Conservation (phyloP, 2,113 vertebrate species). For the Leptosomus discolor region DNA sequence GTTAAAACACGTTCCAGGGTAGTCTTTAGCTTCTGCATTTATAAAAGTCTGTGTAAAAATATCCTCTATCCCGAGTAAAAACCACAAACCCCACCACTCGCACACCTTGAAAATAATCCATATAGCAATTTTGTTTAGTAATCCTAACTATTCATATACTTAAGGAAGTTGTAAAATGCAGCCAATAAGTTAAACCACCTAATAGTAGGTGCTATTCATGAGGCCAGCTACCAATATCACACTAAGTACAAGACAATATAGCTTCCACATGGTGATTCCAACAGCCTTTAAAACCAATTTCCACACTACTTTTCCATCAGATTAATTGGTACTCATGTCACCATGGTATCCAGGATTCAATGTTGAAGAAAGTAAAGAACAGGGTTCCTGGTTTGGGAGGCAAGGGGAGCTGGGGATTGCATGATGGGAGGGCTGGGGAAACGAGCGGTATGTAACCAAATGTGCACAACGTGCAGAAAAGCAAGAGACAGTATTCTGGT, state of each 20-base stretch:
- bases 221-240: neutral
- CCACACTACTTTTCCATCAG: neutral
- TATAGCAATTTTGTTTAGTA: neutral
- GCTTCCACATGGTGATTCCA: neutral
- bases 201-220: neutral
- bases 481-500: neutral
- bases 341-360: neutral
- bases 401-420: neutral
- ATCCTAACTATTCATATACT: neutral
- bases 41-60: neutral
- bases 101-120: neutral
- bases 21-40: neutral
- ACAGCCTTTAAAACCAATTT: neutral
- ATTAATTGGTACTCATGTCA: neutral
- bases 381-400: neutral
- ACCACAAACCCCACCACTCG: neutral
- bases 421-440: neutral
- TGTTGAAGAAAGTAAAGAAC: neutral
- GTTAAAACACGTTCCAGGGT: neutral
- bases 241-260: neutral
- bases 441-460: neutral
- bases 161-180: neutral
- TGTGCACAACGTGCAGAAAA: rapidly evolving
- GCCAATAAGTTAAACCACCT: neutral
- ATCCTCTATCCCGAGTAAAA: neutral